Base-by-base conservation (phyloP, 2,888 invertebrate species). In the Calameuta idolon region DNA sequence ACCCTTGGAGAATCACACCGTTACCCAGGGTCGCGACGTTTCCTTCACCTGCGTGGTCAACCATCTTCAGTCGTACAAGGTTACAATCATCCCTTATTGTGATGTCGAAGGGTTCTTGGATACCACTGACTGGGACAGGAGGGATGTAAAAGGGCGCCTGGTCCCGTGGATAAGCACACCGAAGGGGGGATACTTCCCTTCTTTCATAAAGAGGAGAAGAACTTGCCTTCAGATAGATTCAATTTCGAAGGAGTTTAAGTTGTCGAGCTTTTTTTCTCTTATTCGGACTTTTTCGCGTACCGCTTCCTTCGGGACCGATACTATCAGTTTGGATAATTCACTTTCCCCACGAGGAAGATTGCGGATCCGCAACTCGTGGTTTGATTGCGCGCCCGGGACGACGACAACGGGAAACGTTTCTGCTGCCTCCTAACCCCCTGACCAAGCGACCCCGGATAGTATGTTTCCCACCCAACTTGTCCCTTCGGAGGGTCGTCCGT, bases 1-100 rank as follows among this genome's bases (percentile, higher is more conserved):
- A 83, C 95, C 95, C 77, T 92, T 97, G 88, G 95, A 96, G 89
- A 97, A 97, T 92, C 94, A 96, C 89, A 97, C 96, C 30, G 96
- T 96, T 79, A 95, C 96, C 73, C 96, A 96, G 91, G 97, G 97
- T 74, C 93, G 97, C 75, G 97, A 97, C 90, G 95, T 97, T 76
- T 95, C 95, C 90, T 96, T 97, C 92, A 96, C 96, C 71, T 97
- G 97, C 90, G 95, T 96, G 83, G 97, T 97, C 89, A 96, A 97
- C 92, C 95, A 97, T 91, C 94, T 97, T 84, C 96, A 95, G 81
- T 93, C 94, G 88, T 96, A 96, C 92, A 95, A 96, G 94, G 97
- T 97, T 93, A 93, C 55, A 55, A 55, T 55, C 55, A 9, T 55
- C 23, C 55, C 23, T 55, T 55, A 55, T 55, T 55, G 23, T 2